phyloP scores from a whole-genome alignment of 2,113 vertebrate species.

The Salvelinus alpinus region DNA sequence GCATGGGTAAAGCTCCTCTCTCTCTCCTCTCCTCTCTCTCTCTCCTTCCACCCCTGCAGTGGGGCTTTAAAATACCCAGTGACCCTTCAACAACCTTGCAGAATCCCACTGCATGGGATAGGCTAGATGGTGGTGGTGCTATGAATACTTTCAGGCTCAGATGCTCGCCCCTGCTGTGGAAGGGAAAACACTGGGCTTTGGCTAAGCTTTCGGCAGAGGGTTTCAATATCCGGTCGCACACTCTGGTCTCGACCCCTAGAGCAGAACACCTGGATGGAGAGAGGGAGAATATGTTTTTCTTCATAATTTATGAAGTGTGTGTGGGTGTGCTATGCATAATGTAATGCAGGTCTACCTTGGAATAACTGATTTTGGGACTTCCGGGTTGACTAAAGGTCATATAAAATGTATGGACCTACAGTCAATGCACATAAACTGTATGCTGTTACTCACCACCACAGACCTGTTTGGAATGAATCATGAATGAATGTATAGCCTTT shows the following conservation, averaged over 20 bases:
- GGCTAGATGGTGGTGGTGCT: not conserved
- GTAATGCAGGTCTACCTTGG: too few relatives aligned
- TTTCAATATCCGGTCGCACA: not conserved
- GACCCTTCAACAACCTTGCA: conserved; percentile 35
- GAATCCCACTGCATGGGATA: conserved; percentile 24
- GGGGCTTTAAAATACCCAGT: conserved; percentile 32
- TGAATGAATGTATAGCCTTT: too few relatives aligned
- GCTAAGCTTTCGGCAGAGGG: not conserved
- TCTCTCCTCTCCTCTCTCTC: not conserved
- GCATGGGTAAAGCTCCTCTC: not conserved
- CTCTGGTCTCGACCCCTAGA: not conserved
- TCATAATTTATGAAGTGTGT: too few relatives aligned
- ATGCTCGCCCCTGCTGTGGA: not conserved
- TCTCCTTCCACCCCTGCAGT: not conserved
- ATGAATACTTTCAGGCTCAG: conserved; percentile 33
- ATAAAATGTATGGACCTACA: too few relatives aligned
- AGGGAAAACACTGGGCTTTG: not conserved
- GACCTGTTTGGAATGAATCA: too few relatives aligned
- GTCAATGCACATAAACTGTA: too few relatives aligned
- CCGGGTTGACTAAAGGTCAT: too few relatives aligned
- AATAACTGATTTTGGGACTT: too few relatives aligned
- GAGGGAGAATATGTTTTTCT: too few relatives aligned
- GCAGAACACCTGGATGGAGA: too few relatives aligned
- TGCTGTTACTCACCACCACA: too few relatives aligned
- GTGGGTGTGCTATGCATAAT: too few relatives aligned